Evolutionary conservation across 2,888 invertebrate genomes (phyloP), one percentile per base, ranked within the genome.

Genomic region (Pelosia muscerda): DNA sequence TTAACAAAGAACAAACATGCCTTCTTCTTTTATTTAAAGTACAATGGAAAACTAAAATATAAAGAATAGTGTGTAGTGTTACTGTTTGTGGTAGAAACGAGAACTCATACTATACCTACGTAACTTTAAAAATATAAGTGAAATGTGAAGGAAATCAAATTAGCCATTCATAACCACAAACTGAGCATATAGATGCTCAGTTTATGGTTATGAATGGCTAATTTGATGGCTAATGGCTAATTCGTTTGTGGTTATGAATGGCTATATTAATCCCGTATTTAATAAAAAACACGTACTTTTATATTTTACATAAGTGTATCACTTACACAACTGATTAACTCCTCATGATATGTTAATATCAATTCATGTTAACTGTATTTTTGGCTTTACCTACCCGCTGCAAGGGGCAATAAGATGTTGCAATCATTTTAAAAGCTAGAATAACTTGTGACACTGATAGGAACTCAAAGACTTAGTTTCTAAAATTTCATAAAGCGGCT

Each of bases 21-120:
- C 72, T 42, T 65, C n/a, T 74, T 83, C 77, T 79, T 81, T 84
- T 76, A 81, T 84, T 80, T 79, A 73, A 72, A 77, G 66, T 65
- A 84, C 80, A 84, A 85, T 79, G 68, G 76, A 68, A 65, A 71
- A 65, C 60, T 74, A 68, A 63, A 38, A 65, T 65, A 26, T 57
- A 65, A 60, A 64, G 26, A 63, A 58, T 72, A 73, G 64, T 69
- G 69, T 68, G 60, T 72, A 74, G 64, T 69, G 69, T 68, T 78
- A 69, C 66, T 71, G 75, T 68, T 71, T 69, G 74, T 74, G 65
- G 49, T 69, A 28, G 62, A 38, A 53, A 67, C 26, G 53, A 54
- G 22, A 22, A 11, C 26, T 42, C 42, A 42, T 42, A 42, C 19
- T 19, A 19, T 5, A 42, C 19, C 8, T 42, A 42, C 19, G 42